Evolutionary conservation across 2,797 vertebrate genomes (phyloP), one percentile per base, ranked within the genome.

Genomic region (Arnoldichthys spilopterus): DNA sequence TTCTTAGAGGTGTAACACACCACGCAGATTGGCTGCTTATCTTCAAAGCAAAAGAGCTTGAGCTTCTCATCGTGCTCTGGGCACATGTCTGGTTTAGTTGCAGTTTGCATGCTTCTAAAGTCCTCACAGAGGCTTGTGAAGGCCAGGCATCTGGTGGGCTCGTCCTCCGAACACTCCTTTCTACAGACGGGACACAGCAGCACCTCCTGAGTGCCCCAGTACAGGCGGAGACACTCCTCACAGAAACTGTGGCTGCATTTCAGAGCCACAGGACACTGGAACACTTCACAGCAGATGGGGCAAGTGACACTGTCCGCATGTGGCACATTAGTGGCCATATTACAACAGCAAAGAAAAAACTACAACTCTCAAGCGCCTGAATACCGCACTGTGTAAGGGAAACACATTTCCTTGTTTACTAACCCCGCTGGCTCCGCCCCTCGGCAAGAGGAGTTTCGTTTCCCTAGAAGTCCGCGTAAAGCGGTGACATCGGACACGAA

Each of bases 241-340:
- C 92, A 94, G 83, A 93, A 93, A 85, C n/a, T 95, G 87, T 93
- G 93, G n/a, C 92, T 91, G 64, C 93, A 93, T 20, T 87, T 66
- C 0, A 93, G 87, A 0, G 90, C 92, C 67, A 92, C 92, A 1
- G 91, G 92, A 2, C 92, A 89, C 0, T 73, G 89, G 85, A 93
- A n/a, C n/a, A n/a, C n/a, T n/a, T n/a, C 92, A 75, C 91, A 93
- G 78, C 93, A 94, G 64, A 94, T 86, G 3, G 90, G 89, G 0
- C 93, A 93, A 0, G 87, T 78, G 51, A 94, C n/a, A n/a, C n/a
- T n/a, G n/a, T n/a, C n/a, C n/a, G n/a, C n/a, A n/a, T n/a, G n/a
- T n/a, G n/a, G n/a, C n/a, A 91, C 1, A 75, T 45, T 7, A 79
- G 86, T 0, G 68, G 62, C 7, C 54, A 37, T 37, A 3, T 8